A percentile compares a stretch with the other conserved stretches of the same genome.
phyloP scores from a whole-genome alignment of 2,797 vertebrate species.

The Manis pentadactyla region DNA sequence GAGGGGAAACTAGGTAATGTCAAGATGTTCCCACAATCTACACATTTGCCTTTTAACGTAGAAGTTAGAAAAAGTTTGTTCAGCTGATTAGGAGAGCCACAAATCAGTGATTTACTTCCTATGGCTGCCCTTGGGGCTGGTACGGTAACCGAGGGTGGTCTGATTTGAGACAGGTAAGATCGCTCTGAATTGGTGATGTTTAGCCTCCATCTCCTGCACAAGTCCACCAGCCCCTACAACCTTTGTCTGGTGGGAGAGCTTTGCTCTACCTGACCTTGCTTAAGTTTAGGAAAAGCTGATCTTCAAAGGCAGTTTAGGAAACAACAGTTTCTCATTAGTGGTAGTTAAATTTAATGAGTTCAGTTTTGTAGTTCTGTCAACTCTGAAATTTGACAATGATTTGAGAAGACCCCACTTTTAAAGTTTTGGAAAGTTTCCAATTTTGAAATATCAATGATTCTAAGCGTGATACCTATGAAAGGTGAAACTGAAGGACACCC shows the following conservation, averaged over 20 bases:
- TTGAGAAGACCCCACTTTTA: background rate
- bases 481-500: background rate
- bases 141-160: background rate
- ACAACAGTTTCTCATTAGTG: background rate
- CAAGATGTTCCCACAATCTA: background rate
- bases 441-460: background rate
- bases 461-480: background rate
- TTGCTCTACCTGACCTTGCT: background rate
- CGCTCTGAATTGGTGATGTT: background rate
- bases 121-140: background rate
- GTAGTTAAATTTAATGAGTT: background rate
- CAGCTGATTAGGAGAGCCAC: background rate
- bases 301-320: background rate
- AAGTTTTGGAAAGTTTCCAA: background rate
- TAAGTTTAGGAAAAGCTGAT: background rate
- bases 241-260: background rate
- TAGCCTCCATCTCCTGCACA: background rate
- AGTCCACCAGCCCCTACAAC: background rate
- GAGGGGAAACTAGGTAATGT: background rate
- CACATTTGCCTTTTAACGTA: background rate
- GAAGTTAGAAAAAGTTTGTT: background rate
- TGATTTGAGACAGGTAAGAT: background rate
- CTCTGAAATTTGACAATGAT: background rate
- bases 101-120: background rate
- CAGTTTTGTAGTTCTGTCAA: background rate